Conservation (phyloP, 2,113 vertebrate genomes). For the Penelope pileata region DNA sequence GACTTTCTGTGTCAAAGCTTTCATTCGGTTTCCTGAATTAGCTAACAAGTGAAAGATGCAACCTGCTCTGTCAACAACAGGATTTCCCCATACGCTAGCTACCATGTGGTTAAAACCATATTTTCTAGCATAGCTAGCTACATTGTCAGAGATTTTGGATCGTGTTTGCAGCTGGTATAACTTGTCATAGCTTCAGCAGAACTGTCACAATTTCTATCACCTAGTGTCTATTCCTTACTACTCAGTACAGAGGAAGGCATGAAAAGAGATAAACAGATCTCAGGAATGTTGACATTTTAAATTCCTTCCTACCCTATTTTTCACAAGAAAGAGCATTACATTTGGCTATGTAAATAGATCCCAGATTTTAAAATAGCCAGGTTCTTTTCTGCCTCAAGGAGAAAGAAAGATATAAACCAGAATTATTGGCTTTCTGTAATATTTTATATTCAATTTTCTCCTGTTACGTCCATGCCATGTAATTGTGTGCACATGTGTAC, state of each 20-base stretch:
- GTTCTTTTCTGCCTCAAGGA: conserved; percentile 63
- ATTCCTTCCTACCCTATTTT: conserved; percentile 54
- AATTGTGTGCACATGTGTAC: conserved; percentile 67
- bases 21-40: neutral
- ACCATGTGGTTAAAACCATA: neutral
- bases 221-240: neutral
- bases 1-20: neutral
- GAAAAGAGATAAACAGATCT: conserved; percentile 50
- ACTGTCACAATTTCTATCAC: neutral
- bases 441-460: conserved; percentile 70
- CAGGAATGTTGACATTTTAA: conserved; percentile 41
- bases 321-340: conserved; percentile 48
- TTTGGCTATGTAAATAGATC: conserved; percentile 57
- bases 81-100: neutral
- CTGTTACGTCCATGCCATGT: conserved; percentile 56
- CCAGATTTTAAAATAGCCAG: conserved; percentile 62
- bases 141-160: neutral
- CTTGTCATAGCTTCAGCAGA: neutral
- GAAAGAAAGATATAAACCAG: conserved; percentile 65
- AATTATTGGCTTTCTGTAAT: conserved; percentile 69
- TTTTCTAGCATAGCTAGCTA: neutral
- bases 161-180: neutral
- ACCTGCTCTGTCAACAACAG: neutral
- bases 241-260: neutral
- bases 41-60: neutral